Evolutionary conservation across 2,888 invertebrate genomes (phyloP), one percentile per base, ranked within the genome.

Genomic region (Ophion costatus): DNA sequence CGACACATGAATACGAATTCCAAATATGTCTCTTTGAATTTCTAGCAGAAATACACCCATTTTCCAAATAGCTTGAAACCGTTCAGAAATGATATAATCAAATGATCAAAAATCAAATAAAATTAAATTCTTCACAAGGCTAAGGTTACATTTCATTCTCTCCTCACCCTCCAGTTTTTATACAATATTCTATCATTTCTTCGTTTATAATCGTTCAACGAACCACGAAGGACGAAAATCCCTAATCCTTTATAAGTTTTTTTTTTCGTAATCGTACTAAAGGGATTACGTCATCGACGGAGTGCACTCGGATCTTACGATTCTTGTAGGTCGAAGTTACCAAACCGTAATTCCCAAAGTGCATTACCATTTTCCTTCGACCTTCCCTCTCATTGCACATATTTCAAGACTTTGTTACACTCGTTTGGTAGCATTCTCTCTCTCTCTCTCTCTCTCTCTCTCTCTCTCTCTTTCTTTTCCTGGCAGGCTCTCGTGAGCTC

Each of bases 271-370:
- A 51, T 51, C 45, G 69, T 69, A 69, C 42, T 69, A 56, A 69
- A 69, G 45, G 24, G 69, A 45, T 69, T 51, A 45, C 45, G 45
- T 69, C 22, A 69, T 45, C 51, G 45, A 69, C 45, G 51, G 17
- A 69, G 45, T 69, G 17, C 51, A 69, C 45, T 51, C 14, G 20
- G 45, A 24, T 69, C 51, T 69, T 69, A 51, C 22, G 45, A 51
- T 17, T 51, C 69, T 29, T 17, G 24, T 45, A 29, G 69, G 69
- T 56, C 24, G 69, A 51, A 69, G 45, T 51, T 69, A 69, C 69
- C 42, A n/a, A 17, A 9, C 69, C 69, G 69, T 69, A 69, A 69
- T 69, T 69, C 45, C 29, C 51, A 69, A 69, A 69, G 69, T 69
- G 69, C 69, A 69, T 69, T 69, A 69, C 22, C 69, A 69, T 69